A percentile compares a stretch with the other conserved stretches of the same genome.
These are phyloP conservation scores for Notechis scutatus DNA, from an alignment of 2,113 vertebrate species.

Conservation along the genomic window DNA sequence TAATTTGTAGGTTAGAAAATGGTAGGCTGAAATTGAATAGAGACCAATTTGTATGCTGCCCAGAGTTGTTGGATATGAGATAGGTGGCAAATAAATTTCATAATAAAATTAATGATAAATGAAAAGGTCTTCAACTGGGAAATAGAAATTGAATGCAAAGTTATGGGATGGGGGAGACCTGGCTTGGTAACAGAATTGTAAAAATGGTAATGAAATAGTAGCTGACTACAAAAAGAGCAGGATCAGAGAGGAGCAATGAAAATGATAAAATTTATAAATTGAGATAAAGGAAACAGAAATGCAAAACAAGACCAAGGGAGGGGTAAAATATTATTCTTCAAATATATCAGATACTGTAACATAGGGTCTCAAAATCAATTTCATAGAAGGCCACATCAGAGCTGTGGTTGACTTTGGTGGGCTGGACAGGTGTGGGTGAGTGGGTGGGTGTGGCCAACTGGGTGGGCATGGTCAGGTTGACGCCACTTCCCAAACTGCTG, in stretches of 20 bases:
- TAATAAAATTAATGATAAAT: background rate
- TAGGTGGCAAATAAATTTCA: background rate
- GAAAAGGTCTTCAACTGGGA: background rate
- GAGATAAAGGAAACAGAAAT: background rate
- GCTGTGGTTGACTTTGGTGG: too few species aligned
- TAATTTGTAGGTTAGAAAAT: background rate
- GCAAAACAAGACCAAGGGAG: background rate
- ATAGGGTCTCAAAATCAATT: too few species aligned
- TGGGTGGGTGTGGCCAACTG: too few species aligned
- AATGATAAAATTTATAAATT: background rate
- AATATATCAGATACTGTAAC: background rate
- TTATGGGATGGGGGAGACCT: background rate
- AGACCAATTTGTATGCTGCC: background rate
- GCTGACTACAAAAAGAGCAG: background rate
- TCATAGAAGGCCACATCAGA: too few species aligned
- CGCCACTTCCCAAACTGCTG: too few species aligned
- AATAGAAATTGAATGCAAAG: background rate
- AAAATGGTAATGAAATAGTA: background rate
- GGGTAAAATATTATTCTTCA: background rate
- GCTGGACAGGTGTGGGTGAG: too few species aligned
- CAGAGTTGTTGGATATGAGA: background rate
- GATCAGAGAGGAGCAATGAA: background rate
- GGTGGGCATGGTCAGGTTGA: too few species aligned
- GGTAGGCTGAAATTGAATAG: background rate
- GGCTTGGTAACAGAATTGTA: background rate